phyloP scores from a whole-genome alignment of 92 coral and sea anemone species.

The Siderastrea siderea region DNA sequence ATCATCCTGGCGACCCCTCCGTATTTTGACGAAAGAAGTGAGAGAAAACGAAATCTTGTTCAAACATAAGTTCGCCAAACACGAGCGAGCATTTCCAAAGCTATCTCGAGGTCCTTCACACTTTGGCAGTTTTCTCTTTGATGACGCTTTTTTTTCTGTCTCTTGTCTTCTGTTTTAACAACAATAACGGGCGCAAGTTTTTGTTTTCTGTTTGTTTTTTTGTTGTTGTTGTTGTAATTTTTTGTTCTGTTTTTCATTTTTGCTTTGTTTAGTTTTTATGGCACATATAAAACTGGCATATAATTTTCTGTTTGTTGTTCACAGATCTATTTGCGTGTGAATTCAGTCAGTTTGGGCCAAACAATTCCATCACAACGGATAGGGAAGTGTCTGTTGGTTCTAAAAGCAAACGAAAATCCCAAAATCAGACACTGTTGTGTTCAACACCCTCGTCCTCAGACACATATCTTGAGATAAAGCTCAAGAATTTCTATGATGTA shows the following conservation, averaged over 20 bases:
- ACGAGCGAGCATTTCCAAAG: too few relatives aligned
- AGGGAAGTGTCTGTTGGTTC: neutral
- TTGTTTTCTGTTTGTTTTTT: too few relatives aligned
- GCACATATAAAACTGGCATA: neutral
- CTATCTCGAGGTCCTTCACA: too few relatives aligned
- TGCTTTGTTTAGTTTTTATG: neutral
- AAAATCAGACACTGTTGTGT: constrained; percentile 4
- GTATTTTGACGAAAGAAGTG: too few relatives aligned
- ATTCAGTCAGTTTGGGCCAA: neutral
- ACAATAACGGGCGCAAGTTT: too few relatives aligned
- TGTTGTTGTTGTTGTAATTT: too few relatives aligned
- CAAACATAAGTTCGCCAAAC: too few relatives aligned
- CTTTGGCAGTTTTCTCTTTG: too few relatives aligned
- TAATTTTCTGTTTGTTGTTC: neutral
- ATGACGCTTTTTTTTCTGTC: too few relatives aligned
- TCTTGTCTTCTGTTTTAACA: too few relatives aligned
- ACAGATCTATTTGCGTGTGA: constrained; percentile 21
- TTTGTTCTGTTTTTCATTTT: neutral
- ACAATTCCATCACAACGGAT: neutral
- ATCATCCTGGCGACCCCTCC: too few relatives aligned
- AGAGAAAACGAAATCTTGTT: too few relatives aligned
- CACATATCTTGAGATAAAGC: constrained; percentile 4
- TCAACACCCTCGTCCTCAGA: neutral
- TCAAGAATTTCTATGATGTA: constrained; percentile 28
- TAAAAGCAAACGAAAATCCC: neutral